Evolutionary conservation across 92 coral and sea anemone genomes (phyloP), one percentile per base, ranked within the genome.

Genomic region (Phymanthus crucifer): DNA sequence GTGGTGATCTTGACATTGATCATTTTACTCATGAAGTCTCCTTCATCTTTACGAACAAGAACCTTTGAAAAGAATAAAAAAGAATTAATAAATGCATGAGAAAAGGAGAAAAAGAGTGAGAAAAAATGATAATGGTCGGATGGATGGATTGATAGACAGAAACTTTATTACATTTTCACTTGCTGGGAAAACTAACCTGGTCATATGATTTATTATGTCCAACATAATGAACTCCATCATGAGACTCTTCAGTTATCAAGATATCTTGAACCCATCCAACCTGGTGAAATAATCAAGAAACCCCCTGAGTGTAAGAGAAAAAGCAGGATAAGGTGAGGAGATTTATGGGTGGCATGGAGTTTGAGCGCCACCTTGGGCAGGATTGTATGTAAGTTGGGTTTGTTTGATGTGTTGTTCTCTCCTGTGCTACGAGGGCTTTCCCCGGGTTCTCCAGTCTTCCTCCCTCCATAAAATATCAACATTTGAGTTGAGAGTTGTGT

Each of bases 1-100:
- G 91, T 83, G 2, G 92, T 89, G 13, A 93, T 93, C 76, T 89
- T 80, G 10, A 89, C 99, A 43, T 93, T 87, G 71, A 93, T 89
- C 90, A 93, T 84, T 71, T 95, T 95, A 19, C 99, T 98, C 99
- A 95, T 95, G 67, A 95, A 87, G 33, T 93, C 88, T 7, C 99
- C 99, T 74, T 95, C 98, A 58, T 94, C 94, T 58, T 93, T 95
- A 68, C 88, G 94, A 50, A 95, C 97, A 12, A 95, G 87, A 58
- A 95, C 99, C 99, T 94, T 79, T 21, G 64, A 54, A 54, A 54
- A 21, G 8, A 54, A 54, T 21, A 54, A 24, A 21, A n/a, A 21
- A 21, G 27, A 24, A 24, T 6, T 6, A 54, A 21, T 54, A 1
- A 54, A 54, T 23, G 6, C 7, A 54, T 2, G 9, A 21, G 27